Percentiles rank a stretch among this genome's conserved stretches.
These are phyloP conservation scores for Colaptes auratus DNA, from an alignment of 2,113 vertebrate species.

Conservation along the genomic window DNA sequence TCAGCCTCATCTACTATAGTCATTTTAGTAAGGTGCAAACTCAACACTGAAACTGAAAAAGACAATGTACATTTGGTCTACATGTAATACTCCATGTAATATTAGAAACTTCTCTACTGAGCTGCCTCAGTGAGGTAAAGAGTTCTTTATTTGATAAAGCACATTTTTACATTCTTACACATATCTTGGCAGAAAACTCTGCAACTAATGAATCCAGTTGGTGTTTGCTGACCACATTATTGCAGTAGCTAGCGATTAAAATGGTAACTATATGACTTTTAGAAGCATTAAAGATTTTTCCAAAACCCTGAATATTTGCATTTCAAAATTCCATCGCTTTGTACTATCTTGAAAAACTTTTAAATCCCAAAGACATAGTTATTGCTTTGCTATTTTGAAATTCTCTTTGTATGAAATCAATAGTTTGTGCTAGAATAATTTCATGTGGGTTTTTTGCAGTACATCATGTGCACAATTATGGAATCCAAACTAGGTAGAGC, in stretches of 20 bases:
- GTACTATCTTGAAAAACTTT: not conserved
- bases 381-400: not conserved
- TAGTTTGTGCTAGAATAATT: not conserved
- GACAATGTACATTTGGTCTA: fast-evolving
- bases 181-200: fast-evolving
- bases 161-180: not conserved
- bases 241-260: not conserved
- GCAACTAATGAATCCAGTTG: not conserved
- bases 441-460: not conserved
- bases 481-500: not conserved
- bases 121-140: not conserved
- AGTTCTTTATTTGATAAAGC: not conserved
- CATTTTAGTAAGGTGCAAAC: not conserved
- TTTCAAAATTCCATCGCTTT: not conserved
- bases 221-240: not conserved
- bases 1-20: not conserved
- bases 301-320: not conserved
- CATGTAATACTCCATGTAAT: not conserved
- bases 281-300: not conserved
- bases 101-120: not conserved
- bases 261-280: not conserved
- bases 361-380: not conserved
- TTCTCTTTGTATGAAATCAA: not conserved
- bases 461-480: not conserved
- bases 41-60: not conserved